Conservation (phyloP, 2,113 vertebrate species). For the Herpetotheres cachinnans region DNA sequence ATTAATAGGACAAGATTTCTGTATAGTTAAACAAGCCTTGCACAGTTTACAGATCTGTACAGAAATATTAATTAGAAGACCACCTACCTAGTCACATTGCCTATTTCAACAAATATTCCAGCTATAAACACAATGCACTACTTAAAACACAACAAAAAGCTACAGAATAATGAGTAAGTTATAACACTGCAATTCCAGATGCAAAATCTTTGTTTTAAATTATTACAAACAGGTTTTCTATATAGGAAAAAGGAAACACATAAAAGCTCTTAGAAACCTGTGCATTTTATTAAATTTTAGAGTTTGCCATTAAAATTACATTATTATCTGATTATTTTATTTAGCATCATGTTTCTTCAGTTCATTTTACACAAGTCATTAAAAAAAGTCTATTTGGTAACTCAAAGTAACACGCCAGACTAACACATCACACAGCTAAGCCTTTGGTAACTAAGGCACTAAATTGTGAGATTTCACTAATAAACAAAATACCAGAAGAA, state of each 20-base stretch:
- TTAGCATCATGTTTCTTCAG: background rate
- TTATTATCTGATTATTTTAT: background rate
- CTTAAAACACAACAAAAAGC: background rate
- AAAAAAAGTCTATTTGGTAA: background rate
- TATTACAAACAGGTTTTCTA: background rate
- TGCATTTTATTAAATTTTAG: background rate
- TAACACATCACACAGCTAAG: background rate
- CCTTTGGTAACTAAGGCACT: background rate
- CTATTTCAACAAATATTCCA: conserved; percentile 37
- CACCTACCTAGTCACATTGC: conserved; percentile 41
- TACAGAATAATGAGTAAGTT: background rate
- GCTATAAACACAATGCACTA: conserved; percentile 24
- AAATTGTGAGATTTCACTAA: background rate
- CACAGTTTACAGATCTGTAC: conserved; percentile 52
- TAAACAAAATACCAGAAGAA: background rate
- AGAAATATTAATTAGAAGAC: conserved; percentile 64
- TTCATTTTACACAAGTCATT: background rate
- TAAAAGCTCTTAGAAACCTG: background rate
- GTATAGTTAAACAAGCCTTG: conserved; percentile 51
- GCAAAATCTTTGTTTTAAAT: background rate
- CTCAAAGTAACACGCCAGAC: background rate
- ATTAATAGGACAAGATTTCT: conserved; percentile 24
- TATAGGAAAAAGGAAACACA: background rate
- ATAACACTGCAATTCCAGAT: background rate
- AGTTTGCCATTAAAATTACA: background rate